Evolutionary conservation across 2,888 invertebrate genomes (phyloP), one percentile per base, ranked within the genome.

Genomic region (Pristionchus entomophagus): DNA sequence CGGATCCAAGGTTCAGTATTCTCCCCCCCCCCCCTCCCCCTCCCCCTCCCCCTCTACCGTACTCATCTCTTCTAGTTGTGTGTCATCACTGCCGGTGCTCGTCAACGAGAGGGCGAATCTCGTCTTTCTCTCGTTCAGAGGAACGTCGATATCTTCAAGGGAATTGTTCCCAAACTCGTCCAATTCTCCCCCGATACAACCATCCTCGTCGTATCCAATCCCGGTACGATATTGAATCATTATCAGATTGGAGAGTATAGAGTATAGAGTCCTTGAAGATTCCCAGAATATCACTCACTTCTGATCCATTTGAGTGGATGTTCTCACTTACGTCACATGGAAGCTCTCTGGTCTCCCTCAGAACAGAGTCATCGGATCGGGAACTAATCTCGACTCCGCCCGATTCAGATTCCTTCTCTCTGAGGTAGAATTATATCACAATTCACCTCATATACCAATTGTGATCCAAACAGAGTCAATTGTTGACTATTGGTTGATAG

Each of bases 251-350:
- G n/a, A 38, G 41, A 32, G 10, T 8, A 38, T 59, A 59, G 17
- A 59, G 19, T n/a, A n/a, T n/a, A n/a, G n/a, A n/a, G n/a, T n/a
- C n/a, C n/a, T n/a, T n/a, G n/a, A n/a, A n/a, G n/a, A n/a, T n/a
- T n/a, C n/a, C n/a, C n/a, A n/a, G n/a, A n/a, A n/a, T 14, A 45
- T 26, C 41, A 26, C 35, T 41, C 4, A 35, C 8, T 38, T 45
- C n/a, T 49, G 69, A 38, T 56, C 86, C 14, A 87, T 93, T 90
- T 91, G 94, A 94, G 97, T 97, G 45, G 97, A 98, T 94, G 96
- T 97, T 88, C 95, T 98, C 92, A 97, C 97, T 0, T 97, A 97
- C 94, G 97, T 97, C 19, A 96, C 97, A n/a, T 98, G 97, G 97
- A 97, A 97, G 94, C 94, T 98, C 86, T 97, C 97, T 89, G 97